Evolutionary conservation across 37 sponge, comb jelly and placozoan species (phyloP), one percentile per base, ranked within the genome.

Genomic region (Petrosia ficiformis): DNA sequence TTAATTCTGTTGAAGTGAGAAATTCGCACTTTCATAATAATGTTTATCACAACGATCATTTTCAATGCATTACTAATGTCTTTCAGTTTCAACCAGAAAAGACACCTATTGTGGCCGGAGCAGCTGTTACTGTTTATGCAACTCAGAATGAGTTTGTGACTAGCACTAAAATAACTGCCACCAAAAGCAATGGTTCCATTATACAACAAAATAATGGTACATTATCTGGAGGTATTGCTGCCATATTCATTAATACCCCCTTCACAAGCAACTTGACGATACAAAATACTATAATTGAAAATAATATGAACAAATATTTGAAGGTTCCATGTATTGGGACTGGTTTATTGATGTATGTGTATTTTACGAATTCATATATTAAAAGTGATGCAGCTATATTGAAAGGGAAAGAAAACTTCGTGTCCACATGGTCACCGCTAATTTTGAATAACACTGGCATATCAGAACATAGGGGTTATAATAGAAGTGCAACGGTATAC

Each of bases 101-200:
- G 10, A 48, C 16, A 10, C 54, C 54, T 16, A 48, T 48, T 16
- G 54, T 48, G 14, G 72, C 56, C 10, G 24, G 30, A 19, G 72
- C 56, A 44, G 72, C 56, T 8, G 56, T 71, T 3, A 71, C 72
- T 44, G 56, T 71, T 8, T 30, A 71, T 32, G 42, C 44, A 26
- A 48, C 54, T 48, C 65, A 64, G 22, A 22, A 6, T 64, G 31
- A 64, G 28, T 64, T 22, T 64, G 65, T 8, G 19, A 26, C 14
- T 64, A 64, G 28, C n/a, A n/a, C n/a, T n/a, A n/a, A n/a, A n/a
- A n/a, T n/a, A n/a, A n/a, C n/a, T n/a, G n/a, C n/a, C n/a, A n/a
- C n/a, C n/a, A n/a, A n/a, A n/a, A n/a, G n/a, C 54, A 64, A 24
- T 16, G 28, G n/a, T 8, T 29, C 19, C 31, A 64, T 16, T 28